Base-by-base conservation (phyloP, 2,113 vertebrate genomes). In the Maccullochella peelii region DNA sequence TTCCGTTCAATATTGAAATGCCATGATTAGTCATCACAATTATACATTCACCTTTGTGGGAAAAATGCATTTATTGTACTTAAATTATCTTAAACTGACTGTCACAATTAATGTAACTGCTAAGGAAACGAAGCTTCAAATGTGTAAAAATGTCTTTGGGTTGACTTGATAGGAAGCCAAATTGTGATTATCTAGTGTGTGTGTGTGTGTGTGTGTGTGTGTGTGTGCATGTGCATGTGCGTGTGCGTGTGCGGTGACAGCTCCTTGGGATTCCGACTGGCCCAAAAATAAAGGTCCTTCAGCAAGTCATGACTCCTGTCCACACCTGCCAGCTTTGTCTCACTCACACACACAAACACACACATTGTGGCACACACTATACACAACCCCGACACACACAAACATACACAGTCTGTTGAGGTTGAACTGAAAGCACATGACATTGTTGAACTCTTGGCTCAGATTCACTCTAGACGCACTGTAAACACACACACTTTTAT, bases 351-450 rank as follows among this genome's bases (percentile, higher is more conserved):
- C 44, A 50, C 36, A 63, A n/a, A n/a, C 14, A 73, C 33, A 42
- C 44, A 55, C 23, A 59, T 52, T 33, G 36, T 38, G 36, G 36
- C 50, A 67, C 11, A 33, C 52, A 80, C 72, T 40, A 66, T 8
- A 12, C 70, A 77, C 16, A 40, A 62, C 76, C 15, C 86, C 21
- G 3, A 74, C 63, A 72, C 54, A 82, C 61, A 73, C 5, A 80
- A 76, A 83, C 1, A n/a, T 50, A 6, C 33, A 36, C 68, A 66
- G 54, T 38, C 23, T 55, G 80, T 80, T 66, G 52, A 74, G 79
- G 79, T 54, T 80, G 58, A 83, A 88, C 83, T 80, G 69, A 80
- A 77, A 83, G 58, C 69, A 81, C 79, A 86, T 84, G 84, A 89
- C 79, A 50, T 4, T 57, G 69, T 9, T 76, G 83, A 85, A 73